Evolutionary conservation across 2,888 invertebrate species (phyloP), one percentile per base, ranked within the genome.

Genomic region (Pharmacophagus antenor): DNA sequence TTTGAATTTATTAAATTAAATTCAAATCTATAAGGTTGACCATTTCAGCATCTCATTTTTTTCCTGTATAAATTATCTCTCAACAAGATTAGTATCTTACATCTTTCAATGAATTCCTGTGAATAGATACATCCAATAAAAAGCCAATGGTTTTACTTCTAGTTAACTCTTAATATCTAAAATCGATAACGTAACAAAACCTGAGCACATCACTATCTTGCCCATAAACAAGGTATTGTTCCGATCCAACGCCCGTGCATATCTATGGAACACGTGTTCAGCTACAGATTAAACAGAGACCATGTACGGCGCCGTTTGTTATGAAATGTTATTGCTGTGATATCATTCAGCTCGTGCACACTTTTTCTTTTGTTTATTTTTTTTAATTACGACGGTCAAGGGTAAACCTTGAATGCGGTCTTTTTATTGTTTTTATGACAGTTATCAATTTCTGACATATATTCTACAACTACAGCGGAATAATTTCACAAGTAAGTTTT

Each of bases 221-320:
- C 22, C n/a, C 52, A 52, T 52, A 58, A 58, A 47, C 50, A 57
- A 50, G 31, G 46, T 47, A 58, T 58, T 58, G 58, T 58, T 58
- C 37, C 22, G 47, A 52, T 51, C 8, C 58, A 46, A 18, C 41
- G 41, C 25, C 27, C 46, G 54, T 54, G 54, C 41, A 37, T 49
- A 49, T 49, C 56, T 49, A 47, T 15, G 21, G 37, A 46, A 52
- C 58, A 58, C 58, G 58, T 58, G 58, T 58, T 47, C 31, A 21
- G 22, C 47, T 58, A 20, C 15, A 58, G 55, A 55, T 55, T 22
- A 52, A 47, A 46, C 50, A 44, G 49, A 27, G 44, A 50, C 50
- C 57, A 42, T 50, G 57, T 50, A 21, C 50, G n/a, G 50, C 27
- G 31, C 31, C 27, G 12, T 56, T 49, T 50, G 44, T 57, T 57